phyloP scores from a whole-genome alignment of 1,140 invertebrate genomes.

The Eumaeus atala region DNA sequence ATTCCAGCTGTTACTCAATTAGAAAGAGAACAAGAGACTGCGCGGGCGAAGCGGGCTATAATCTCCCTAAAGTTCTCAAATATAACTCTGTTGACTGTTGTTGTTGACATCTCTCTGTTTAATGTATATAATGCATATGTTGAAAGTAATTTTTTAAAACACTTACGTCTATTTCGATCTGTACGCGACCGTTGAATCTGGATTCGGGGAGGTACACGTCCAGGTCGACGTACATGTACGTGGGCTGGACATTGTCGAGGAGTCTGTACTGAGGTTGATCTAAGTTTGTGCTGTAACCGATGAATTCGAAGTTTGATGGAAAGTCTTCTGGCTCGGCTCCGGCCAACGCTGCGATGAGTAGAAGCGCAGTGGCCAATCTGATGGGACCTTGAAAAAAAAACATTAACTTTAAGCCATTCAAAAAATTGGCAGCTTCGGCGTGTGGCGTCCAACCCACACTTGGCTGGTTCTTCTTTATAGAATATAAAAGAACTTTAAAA shows the following conservation, averaged over 20 bases:
- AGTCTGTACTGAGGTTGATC: constrained; percentile 50
- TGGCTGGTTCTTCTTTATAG: no score
- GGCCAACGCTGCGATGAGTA: constrained; percentile 31
- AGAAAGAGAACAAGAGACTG: no score
- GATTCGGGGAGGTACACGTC: constrained; percentile 47
- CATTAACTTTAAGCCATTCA: neutral
- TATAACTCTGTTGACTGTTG: no score
- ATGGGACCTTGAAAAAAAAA: constrained; percentile 32
- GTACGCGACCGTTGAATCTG: constrained; percentile 46
- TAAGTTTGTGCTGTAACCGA: constrained; percentile 40
- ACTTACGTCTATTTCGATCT: constrained; percentile 42
- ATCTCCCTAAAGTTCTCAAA: no score
- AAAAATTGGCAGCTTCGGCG: no score
- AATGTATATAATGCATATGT: neutral
- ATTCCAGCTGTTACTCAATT: no score
- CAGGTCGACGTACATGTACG: constrained; percentile 39
- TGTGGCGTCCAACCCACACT: no score
- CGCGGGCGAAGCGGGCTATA: no score
- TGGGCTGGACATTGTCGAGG: constrained; percentile 41
- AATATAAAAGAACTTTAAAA: no score
- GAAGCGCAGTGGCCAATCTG: constrained; percentile 32
- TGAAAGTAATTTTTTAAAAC: constrained; percentile 11
- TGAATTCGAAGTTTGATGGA: constrained; percentile 38
- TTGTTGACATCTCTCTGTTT: no score
- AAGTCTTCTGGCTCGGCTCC: constrained; percentile 36